Base-by-base conservation (phyloP, 2,113 vertebrate species). In the Mixornis gularis region DNA sequence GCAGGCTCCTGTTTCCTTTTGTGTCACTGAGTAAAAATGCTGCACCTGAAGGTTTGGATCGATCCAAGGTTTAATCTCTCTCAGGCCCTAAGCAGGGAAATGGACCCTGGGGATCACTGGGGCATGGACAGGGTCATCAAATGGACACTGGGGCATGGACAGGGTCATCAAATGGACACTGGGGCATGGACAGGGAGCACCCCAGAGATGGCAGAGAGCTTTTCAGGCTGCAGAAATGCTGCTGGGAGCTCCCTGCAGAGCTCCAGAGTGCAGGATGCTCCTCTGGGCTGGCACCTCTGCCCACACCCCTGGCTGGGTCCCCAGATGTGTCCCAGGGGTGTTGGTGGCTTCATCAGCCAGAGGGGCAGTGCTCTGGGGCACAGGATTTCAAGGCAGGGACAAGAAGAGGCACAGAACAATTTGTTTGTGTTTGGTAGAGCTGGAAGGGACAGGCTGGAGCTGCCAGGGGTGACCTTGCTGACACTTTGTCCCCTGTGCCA, bases 231-330 rank as follows among this genome's bases (percentile, higher is more conserved):
- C 55, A 59, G 83, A 29, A n/a, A 26, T 5, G 66, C 66, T 32
- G 41, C 62, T 79, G 76, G 43, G 3, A 34, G 1, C 55, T 51
- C 27, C 30, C 43, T 30, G 60, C 65, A 58, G 52, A 25, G 1
- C 36, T 55, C 6, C 60, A 17, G 55, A 5, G 22, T 1, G 2
- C 9, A 21, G 34, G 1, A 6, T 8, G 10, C 18, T 25, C 15
- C 71, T 51, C 40, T 40, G 56, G 44, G 14, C 22, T 55, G 65
- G 20, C 46, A 10, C 36, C 46, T 40, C n/a, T 58, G 53, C 55
- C 79, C 13, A 41, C 32, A 2, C 2, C 3, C 38, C 64, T 6
- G 4, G 3, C 26, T 38, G 7, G 24, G 36, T 7, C 13, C 51
- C 1, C 53, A 46, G 70, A 48, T 11, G 2, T 53, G 49, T 10